Conservation (phyloP, 2,888 invertebrate genomes). For the Heteromyza rotundicornis region DNA sequence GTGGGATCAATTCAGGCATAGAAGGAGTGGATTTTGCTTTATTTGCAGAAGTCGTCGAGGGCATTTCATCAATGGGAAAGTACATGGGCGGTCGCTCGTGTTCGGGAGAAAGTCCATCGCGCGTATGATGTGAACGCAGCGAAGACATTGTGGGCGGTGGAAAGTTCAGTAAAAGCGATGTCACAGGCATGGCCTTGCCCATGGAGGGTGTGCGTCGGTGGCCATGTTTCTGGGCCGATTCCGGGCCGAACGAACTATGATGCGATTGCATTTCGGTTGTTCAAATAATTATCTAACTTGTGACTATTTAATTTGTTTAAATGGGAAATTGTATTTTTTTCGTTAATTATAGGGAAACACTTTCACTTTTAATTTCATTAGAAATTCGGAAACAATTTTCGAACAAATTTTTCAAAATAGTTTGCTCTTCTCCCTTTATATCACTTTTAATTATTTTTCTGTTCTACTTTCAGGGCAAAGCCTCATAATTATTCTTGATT, state of each 20-base stretch:
- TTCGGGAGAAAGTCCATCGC: slow-evolving; percentile 41
- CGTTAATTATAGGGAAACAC: no score
- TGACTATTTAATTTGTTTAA: no score
- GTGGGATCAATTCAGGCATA: no score
- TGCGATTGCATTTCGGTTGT: slow-evolving; percentile 38
- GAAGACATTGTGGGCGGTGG: slow-evolving; percentile 34
- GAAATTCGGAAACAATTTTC: no score
- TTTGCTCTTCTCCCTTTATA: no score
- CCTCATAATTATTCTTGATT: no score
- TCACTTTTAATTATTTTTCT: no score
- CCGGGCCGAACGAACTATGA: slow-evolving; percentile 34
- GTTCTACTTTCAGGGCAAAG: no score
- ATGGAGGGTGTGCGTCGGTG: slow-evolving; percentile 56
- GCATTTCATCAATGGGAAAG: slow-evolving; percentile 38
- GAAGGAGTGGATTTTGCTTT: no score
- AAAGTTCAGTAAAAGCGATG: slow-evolving; percentile 55
- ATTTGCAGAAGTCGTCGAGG: slow-evolving; percentile 5
- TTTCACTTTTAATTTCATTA: no score
- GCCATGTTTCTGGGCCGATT: slow-evolving; percentile 38
- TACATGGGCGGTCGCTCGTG: slow-evolving; percentile 48
- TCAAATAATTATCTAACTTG: background rate
- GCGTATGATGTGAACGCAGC: slow-evolving; percentile 29
- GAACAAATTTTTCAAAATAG: no score
- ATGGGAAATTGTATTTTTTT: no score
- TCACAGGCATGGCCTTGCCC: slow-evolving; percentile 61